Evolutionary conservation across 2,888 invertebrate genomes (phyloP).

Genomic region (Tanypteryx hageni): DNA sequence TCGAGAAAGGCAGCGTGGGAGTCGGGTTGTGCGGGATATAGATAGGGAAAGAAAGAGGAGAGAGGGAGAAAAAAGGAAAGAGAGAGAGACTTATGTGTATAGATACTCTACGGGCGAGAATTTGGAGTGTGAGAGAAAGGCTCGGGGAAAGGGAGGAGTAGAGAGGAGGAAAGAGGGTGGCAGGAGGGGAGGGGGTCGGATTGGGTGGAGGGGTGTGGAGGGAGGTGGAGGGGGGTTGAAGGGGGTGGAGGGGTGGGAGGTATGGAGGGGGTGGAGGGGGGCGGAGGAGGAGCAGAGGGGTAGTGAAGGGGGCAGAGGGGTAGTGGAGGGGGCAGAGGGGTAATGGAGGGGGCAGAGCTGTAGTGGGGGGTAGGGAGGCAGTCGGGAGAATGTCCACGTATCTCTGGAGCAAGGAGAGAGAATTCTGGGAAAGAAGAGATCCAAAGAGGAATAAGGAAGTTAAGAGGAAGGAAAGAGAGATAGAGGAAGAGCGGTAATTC

Average conservation of each 20-base stretch:
- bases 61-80: neutral
- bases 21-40: neutral
- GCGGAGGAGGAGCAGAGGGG: no score
- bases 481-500: neutral
- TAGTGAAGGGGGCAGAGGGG: no score
- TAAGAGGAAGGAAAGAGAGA: neutral
- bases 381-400: neutral
- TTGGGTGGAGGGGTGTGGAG: no score
- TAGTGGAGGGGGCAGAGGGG: neutral
- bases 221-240: neutral
- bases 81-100: no score
- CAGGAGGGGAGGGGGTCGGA: no score
- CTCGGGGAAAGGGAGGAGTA: neutral
- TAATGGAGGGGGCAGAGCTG: neutral
- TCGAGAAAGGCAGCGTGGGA: neutral
- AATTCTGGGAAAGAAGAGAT: neutral
- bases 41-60: neutral
- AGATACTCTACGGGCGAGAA: no score
- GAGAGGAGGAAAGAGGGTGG: neutral
- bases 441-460: neutral
- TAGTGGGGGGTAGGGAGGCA: neutral
- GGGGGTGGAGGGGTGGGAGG: neutral
- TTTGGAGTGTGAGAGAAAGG: neutral
- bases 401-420: neutral
- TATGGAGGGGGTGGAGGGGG: neutral